Conservation (phyloP, 1,140 invertebrate genomes). For the Epicauta chinensis region DNA sequence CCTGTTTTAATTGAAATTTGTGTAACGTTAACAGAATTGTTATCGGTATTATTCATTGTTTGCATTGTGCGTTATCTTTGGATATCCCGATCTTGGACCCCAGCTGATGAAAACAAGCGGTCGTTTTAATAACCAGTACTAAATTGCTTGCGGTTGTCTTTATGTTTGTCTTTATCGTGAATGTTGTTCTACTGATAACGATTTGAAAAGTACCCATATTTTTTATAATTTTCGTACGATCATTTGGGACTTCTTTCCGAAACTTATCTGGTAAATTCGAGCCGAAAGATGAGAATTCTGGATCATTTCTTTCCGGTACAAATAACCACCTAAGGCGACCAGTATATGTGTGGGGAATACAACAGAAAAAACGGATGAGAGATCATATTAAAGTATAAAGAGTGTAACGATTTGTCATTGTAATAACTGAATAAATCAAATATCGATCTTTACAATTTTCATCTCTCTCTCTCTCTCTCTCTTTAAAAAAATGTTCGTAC, state of each 20-base stretch:
- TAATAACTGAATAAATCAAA: conserved; percentile 16
- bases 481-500: too few species aligned
- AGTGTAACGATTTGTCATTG: conserved; percentile 11
- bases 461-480: too few species aligned
- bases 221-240: too few species aligned
- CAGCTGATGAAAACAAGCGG: conserved; percentile 11
- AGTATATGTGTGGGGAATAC: too few species aligned
- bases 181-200: too few species aligned
- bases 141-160: conserved; percentile 18
- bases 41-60: conserved; percentile 4
- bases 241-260: too few species aligned
- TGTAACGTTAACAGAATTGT: neutral
- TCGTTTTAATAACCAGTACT: conserved; percentile 14
- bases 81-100: conserved; percentile 7
- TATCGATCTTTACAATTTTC: neutral
- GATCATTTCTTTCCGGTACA: conserved; percentile 2
- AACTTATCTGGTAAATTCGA: too few species aligned
- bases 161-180: conserved; percentile 15
- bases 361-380: too few species aligned
- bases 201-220: too few species aligned
- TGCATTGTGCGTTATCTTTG: conserved; percentile 5
- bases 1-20: neutral
- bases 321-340: too few species aligned
- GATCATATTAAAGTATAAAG: neutral
- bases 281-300: too few species aligned